Conservation (phyloP, 2,113 vertebrate species). For the Piliocolobus tephrosceles region DNA sequence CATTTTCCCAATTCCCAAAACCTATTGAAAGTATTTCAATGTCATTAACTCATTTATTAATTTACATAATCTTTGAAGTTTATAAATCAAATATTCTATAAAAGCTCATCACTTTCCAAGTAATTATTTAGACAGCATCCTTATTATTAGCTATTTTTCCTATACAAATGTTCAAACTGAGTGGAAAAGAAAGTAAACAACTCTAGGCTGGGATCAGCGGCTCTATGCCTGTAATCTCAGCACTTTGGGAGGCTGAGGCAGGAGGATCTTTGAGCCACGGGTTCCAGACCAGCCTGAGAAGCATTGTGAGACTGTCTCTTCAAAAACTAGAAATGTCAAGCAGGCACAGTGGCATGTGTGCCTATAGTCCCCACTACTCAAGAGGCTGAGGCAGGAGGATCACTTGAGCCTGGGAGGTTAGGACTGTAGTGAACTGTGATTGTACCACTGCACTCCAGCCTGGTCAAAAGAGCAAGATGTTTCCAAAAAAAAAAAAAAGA, state of each 20-base stretch:
- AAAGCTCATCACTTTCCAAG: not conserved
- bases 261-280: not conserved
- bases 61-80: conserved; percentile 35
- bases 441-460: not conserved
- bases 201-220: not conserved
- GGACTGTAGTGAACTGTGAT: not conserved
- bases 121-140: not conserved
- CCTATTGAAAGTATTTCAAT: not conserved
- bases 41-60: not conserved
- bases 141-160: not conserved
- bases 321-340: not conserved
- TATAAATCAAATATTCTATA: not conserved
- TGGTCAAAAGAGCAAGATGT: not conserved
- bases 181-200: not conserved
- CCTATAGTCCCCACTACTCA: not conserved
- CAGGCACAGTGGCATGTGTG: not conserved
- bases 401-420: not conserved
- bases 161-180: not conserved
- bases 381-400: not conserved
- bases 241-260: not conserved
- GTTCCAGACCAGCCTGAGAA: not conserved
- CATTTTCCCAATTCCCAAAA: not conserved
- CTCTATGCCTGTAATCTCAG: not conserved
- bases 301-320: not conserved
- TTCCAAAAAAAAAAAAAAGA: not conserved